Base-by-base conservation (phyloP, 2,797 vertebrate species). In the Brachyrhaphis roseni region DNA sequence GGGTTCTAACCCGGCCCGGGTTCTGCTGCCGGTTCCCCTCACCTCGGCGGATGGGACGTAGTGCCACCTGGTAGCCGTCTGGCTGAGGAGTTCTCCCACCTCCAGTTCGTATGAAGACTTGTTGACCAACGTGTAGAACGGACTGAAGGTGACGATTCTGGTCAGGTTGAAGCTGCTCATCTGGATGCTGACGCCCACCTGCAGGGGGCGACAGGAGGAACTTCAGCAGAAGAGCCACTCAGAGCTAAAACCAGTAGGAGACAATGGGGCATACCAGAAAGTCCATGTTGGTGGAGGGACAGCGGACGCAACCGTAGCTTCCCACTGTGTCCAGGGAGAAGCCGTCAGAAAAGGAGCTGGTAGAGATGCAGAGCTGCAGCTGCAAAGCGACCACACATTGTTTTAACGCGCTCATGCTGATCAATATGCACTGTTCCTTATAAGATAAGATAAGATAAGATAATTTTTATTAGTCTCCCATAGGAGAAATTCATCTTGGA, bases 301-400 rank as follows among this genome's bases (percentile, higher is more conserved):
- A 99, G 73, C 92, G 97, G 47, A 99, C 98, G 80, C 97, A 99
- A 71, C 98, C 98, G 0, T 97, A 98, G 92, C 97, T 99, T 81
- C 98, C 98, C 3, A 99, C 97, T 0, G 98, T 98, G 89, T 99
- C 98, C 90, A 99, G 92, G 68, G 98, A 99, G 91, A 99, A 99
- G n/a, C 96, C 89, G 0, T 84, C 96, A 5, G 98, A 99, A 97
- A 97, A 98, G 20, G 94, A 81, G 81, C 98, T 99, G 73, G 97
- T 99, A 26, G 98, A 99, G 90, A 99, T 93, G 86, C 97, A 95
- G 43, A 99, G 93, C 91, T 99, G 98, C 83, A 99, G 89, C 98
- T 99, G 88, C 34, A 79, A 86, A 26, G 62, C 8, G 34, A 75
- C 39, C 0, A 53, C 16, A 73, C 28, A 12, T 45, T 31, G 64